Evolutionary conservation across 2,888 invertebrate genomes (phyloP).

Genomic region (Eumerus sabulonum): DNA sequence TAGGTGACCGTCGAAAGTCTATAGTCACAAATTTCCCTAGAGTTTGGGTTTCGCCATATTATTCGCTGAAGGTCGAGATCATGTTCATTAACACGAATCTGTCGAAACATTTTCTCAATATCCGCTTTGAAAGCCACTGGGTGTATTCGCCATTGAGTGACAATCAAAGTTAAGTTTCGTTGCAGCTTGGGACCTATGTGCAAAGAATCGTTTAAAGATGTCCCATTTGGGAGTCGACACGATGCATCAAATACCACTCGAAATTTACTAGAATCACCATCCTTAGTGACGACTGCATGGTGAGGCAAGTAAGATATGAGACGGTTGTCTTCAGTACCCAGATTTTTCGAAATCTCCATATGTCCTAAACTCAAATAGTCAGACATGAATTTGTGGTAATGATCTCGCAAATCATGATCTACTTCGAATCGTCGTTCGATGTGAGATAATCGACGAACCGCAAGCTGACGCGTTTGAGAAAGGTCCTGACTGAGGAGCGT

Average conservation of each 20-base stretch:
- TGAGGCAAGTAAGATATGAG: conserved; percentile 2
- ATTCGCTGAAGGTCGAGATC: conserved; percentile 12
- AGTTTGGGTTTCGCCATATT: conserved; percentile 7
- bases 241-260: too few species aligned
- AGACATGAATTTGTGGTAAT: conserved; percentile 7
- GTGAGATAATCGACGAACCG: conserved; percentile 14
- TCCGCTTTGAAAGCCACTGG: conserved; percentile 14
- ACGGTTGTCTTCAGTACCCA: neutral
- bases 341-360: neutral
- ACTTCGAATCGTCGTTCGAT: conserved; percentile 5
- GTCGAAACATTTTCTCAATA: conserved; percentile 14
- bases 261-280: conserved; percentile 5
- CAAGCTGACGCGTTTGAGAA: conserved; percentile 19
- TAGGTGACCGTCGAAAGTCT: too few species aligned
- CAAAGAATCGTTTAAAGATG: conserved; percentile 11
- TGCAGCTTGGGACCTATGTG: conserved; percentile 15
- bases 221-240: conserved; percentile 8
- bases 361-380: conserved; percentile 10
- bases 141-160: conserved; percentile 11
- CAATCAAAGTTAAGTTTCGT: conserved; percentile 10
- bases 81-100: conserved; percentile 2
- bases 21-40: neutral
- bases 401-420: conserved; percentile 22
- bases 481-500: conserved; percentile 8
- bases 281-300: conserved; percentile 11